Percentiles rank a stretch among this genome's conserved stretches.
Evolutionary conservation across 2,888 invertebrate genomes (phyloP).

Genomic region (Pogonocherus hispidulus): DNA sequence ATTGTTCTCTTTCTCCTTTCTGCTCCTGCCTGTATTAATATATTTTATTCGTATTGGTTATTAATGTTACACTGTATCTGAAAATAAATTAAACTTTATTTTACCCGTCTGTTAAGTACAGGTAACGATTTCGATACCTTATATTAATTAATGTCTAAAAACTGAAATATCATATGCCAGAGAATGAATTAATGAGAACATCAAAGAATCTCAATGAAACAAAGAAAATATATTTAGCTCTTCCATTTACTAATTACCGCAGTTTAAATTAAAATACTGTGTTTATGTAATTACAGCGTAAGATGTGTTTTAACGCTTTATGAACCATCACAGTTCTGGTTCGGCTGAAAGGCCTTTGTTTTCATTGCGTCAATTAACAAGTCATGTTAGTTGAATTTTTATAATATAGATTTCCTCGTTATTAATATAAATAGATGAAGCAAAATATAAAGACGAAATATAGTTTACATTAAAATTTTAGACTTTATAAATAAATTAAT

Average conservation of each 20-base stretch:
- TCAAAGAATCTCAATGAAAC: conserved; percentile 33
- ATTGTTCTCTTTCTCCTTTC: no score
- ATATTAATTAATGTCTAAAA: conserved; percentile 33
- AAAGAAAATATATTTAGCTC: conserved; percentile 35
- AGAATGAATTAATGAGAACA: conserved; percentile 34
- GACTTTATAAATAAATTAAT: no score
- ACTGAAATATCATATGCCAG: conserved; percentile 32
- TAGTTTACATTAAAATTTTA: no score
- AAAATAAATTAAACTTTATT: no score
- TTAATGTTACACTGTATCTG: no score
- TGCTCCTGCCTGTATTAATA: no score
- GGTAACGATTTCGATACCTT: conserved; percentile 28
- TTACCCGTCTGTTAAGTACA: conserved; percentile 16
- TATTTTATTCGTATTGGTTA: no score
- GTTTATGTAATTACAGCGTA: conserved; percentile 31
- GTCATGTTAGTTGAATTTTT: neutral
- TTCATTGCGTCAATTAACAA: conserved; percentile 15
- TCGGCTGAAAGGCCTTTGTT: conserved; percentile 24
- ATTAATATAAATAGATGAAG: neutral
- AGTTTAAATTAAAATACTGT: conserved; percentile 28
- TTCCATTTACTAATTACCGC: conserved; percentile 29
- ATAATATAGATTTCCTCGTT: neutral
- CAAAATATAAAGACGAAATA: no score
- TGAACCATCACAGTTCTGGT: conserved; percentile 17
- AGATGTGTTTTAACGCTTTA: conserved; percentile 29